phyloP scores from a whole-genome alignment of 2,113 vertebrate genomes.

The Cephalopholis sonnerati region DNA sequence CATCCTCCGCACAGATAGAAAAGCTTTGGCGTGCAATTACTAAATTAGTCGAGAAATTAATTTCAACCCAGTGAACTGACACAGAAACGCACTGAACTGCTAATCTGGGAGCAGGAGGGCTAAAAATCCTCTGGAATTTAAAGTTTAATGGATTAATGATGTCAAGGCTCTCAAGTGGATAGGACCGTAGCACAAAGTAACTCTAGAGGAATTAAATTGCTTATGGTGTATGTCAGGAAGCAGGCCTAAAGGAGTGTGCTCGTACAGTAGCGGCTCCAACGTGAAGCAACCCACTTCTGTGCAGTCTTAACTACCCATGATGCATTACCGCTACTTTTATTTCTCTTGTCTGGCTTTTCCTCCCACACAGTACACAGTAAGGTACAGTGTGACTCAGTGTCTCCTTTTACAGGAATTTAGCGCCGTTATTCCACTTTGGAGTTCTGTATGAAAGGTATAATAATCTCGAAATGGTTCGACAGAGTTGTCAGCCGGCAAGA shows the following conservation, averaged over 20 bases:
- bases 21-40: slow-evolving; percentile 78
- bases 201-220: slow-evolving; percentile 68
- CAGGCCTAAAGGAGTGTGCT: slow-evolving; percentile 23
- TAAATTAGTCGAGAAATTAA: slow-evolving; percentile 82
- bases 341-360: slow-evolving; percentile 3
- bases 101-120: slow-evolving; percentile 78
- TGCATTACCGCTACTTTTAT: slow-evolving; percentile 24
- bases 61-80: slow-evolving; percentile 83
- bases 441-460: too few relatives aligned
- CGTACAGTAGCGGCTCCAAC: slow-evolving; percentile 3
- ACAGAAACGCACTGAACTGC: slow-evolving; percentile 81
- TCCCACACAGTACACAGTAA: not conserved
- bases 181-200: slow-evolving; percentile 62
- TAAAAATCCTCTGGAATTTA: slow-evolving; percentile 78
- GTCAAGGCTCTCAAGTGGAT: slow-evolving; percentile 77
- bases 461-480: too few relatives aligned
- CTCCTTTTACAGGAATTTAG: too few relatives aligned
- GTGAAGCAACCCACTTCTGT: slow-evolving; percentile 34
- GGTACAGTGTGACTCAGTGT: too few relatives aligned
- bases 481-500: too few relatives aligned
- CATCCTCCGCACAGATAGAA: slow-evolving; percentile 59
- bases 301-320: slow-evolving; percentile 26
- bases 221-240: slow-evolving; percentile 51
- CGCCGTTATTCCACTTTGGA: too few relatives aligned
- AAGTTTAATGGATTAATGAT: slow-evolving; percentile 84